Evolutionary conservation across 2,888 invertebrate genomes (phyloP).

Genomic region (Belgica antarctica): DNA sequence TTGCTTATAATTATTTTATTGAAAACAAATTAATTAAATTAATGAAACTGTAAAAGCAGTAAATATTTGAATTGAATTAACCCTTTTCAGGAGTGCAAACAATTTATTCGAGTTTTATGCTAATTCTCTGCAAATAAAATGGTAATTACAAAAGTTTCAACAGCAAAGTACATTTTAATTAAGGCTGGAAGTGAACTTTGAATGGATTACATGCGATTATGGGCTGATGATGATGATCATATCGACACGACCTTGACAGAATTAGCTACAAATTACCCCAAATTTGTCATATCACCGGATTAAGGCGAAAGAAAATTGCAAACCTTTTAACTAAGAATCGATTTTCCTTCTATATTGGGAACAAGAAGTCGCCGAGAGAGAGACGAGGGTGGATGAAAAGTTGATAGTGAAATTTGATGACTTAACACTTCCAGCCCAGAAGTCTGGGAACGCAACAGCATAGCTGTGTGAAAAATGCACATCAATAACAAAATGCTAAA

Average conservation of each 20-base stretch:
- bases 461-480: constrained; percentile 40
- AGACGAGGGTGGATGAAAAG: constrained; percentile 36
- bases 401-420: constrained; percentile 43
- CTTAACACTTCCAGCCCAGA: constrained; percentile 37
- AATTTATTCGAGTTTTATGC: constrained; percentile 40
- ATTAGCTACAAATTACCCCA: not conserved
- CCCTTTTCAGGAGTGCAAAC: constrained; percentile 36
- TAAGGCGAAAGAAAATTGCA: constrained; percentile 8
- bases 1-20: constrained; percentile 26
- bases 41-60: constrained; percentile 35
- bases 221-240: not conserved
- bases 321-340: not conserved
- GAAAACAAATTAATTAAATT: constrained; percentile 41
- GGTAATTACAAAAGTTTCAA: constrained; percentile 5
- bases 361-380: not conserved
- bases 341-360: constrained; percentile 18
- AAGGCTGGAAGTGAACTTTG: constrained; percentile 18
- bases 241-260: constrained; percentile 23
- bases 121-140: constrained; percentile 41
- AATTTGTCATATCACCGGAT: constrained; percentile 10
- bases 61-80: constrained; percentile 43
- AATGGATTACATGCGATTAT: constrained; percentile 2
- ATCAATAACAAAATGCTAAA: constrained; percentile 41
- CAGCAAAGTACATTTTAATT: not conserved
- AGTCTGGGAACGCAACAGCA: constrained; percentile 35